phyloP scores from a whole-genome alignment of 2,888 invertebrate species.

The Acanthosepion esculentum region DNA sequence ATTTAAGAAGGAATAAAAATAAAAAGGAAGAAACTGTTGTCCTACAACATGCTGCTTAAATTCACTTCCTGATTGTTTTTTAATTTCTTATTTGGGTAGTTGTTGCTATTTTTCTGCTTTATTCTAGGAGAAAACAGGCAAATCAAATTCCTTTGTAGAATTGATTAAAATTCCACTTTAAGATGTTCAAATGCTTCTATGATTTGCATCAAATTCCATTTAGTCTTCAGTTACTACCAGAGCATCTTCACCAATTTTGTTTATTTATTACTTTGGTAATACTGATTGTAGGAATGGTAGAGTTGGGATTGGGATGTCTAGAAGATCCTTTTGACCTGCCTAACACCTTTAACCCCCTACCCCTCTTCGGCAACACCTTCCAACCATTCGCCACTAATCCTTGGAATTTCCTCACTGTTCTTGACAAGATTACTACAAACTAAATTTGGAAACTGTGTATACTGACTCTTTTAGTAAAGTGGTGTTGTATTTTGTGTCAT shows the following conservation, averaged over 20 bases:
- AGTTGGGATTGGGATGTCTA: background rate
- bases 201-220: constrained; percentile 33
- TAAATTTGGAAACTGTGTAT: background rate
- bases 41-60: background rate
- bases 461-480: background rate
- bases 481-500: background rate
- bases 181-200: background rate
- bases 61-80: background rate
- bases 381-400: background rate
- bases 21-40: background rate
- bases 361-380: background rate
- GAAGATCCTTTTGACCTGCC: background rate
- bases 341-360: background rate
- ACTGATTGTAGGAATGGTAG: background rate
- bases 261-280: background rate
- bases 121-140: background rate
- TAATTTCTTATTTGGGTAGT: background rate
- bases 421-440: background rate
- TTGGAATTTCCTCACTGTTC: background rate
- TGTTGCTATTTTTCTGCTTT: background rate
- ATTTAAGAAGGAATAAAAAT: background rate
- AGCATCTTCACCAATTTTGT: background rate
- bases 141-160: constrained; percentile 9
- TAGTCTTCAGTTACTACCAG: constrained; percentile 4
- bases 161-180: constrained; percentile 1